These are phyloP conservation scores for Cephalopholis sonnerati DNA, from an alignment of 2,113 vertebrate genomes.

Conservation along the genomic window DNA sequence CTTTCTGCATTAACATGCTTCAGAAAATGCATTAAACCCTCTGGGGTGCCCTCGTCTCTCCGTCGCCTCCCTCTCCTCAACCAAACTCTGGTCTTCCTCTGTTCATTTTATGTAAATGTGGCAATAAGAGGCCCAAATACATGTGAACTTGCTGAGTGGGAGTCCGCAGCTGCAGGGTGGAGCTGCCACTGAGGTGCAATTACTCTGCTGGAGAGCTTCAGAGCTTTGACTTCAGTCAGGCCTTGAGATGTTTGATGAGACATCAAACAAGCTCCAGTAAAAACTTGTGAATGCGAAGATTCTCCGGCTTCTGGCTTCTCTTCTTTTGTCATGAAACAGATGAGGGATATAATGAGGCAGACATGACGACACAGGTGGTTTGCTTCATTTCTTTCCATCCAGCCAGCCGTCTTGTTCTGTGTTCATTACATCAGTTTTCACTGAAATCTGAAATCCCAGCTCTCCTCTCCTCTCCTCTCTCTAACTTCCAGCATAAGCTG, in stretches of 20 bases:
- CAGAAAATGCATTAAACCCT: conserved; percentile 29
- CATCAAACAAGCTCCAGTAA: conserved; percentile 68
- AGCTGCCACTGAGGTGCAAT: conserved; percentile 65
- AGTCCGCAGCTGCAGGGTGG: conserved; percentile 52
- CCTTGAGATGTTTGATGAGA: conserved; percentile 56
- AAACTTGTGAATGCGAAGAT: conserved; percentile 57
- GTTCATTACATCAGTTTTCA: conserved; percentile 11
- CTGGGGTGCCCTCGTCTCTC: background rate
- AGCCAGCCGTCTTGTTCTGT: conserved; percentile 10
- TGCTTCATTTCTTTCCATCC: conserved; percentile 44
- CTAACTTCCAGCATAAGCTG: conserved; percentile 17
- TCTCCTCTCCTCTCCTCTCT: background rate
- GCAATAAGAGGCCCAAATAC: conserved; percentile 28
- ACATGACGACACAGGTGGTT: conserved; percentile 51
- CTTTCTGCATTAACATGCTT: background rate
- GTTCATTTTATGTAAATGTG: conserved; percentile 44
- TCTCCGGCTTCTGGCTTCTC: conserved; percentile 37
- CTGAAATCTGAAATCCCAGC: conserved; percentile 20
- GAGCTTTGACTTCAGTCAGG: conserved; percentile 50
- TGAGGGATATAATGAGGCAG: conserved; percentile 53
- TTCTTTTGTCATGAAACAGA: conserved; percentile 43
- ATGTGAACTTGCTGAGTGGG: conserved; percentile 37
- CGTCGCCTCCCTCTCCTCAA: background rate
- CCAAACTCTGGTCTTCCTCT: conserved; percentile 23
- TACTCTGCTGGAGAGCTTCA: conserved; percentile 39